Percentiles rank a stretch among this genome's conserved stretches.
phyloP scores from a whole-genome alignment of 2,888 invertebrate species.

The Drosophila gaucha region DNA sequence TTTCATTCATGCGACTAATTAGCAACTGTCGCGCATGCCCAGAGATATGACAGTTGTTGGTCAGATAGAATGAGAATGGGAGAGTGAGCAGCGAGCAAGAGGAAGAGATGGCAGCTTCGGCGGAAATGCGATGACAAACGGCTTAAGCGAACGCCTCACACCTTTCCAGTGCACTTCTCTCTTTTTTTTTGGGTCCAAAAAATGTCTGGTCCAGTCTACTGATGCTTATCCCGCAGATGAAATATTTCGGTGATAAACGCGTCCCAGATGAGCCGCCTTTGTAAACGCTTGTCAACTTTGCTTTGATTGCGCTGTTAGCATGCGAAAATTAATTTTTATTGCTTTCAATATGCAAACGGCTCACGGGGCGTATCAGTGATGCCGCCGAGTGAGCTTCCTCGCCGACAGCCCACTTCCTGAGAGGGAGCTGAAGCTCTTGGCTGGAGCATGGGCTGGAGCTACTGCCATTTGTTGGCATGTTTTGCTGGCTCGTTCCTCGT shows the following conservation, averaged over 20 bases:
- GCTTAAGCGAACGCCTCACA: conserved; percentile 47
- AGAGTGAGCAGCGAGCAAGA: background rate
- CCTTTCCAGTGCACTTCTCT: conserved; percentile 33
- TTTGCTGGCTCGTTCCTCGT: conserved; percentile 33
- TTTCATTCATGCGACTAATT: conserved; percentile 84
- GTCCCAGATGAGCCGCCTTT: conserved; percentile 69
- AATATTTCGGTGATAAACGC: conserved; percentile 81
- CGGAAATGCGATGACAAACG: conserved; percentile 82
- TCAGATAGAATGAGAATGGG: conserved; percentile 16
- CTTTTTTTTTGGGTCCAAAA: conserved; percentile 41
- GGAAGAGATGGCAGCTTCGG: conserved; percentile 49
- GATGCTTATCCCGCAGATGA: conserved; percentile 82
- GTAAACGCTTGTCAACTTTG: conserved; percentile 77
- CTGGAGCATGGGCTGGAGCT: conserved; percentile 45
- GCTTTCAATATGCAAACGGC: conserved; percentile 66
- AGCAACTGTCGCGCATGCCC: conserved; percentile 83
- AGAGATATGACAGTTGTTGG: conserved; percentile 59
- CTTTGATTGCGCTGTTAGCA: conserved; percentile 77
- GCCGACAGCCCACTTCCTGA: conserved; percentile 64
- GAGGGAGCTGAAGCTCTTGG: conserved; percentile 3
- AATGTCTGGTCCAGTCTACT: conserved; percentile 28
- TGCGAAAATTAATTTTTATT: conserved; percentile 78
- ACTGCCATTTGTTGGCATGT: conserved; percentile 43
- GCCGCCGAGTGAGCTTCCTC: conserved; percentile 15
- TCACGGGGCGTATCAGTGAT: conserved; percentile 74